phyloP scores from a whole-genome alignment of 2,888 invertebrate species.

The Sinhomidia bicolor region DNA sequence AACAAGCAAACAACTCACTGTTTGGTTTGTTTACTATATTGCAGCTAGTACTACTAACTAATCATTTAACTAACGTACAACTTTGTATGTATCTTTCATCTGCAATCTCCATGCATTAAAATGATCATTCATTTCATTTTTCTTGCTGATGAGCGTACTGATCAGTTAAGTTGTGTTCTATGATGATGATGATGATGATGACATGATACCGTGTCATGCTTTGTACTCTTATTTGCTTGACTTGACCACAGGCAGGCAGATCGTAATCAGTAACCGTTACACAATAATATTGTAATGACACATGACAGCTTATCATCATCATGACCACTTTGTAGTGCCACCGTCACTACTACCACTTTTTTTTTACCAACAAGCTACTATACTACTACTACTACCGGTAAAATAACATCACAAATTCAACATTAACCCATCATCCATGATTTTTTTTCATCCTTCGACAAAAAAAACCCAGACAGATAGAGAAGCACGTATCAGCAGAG shows the following conservation, averaged over 20 bases:
- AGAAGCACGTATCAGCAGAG: too few species aligned
- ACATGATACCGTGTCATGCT: background rate
- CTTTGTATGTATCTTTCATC: too few species aligned
- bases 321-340: slow-evolving; percentile 43
- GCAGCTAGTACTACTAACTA: too few species aligned
- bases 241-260: slow-evolving; percentile 61
- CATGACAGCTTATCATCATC: slow-evolving; percentile 70
- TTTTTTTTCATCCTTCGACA: background rate
- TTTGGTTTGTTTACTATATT: slow-evolving; percentile 7
- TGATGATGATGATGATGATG: too few species aligned
- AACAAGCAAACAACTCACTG: background rate
- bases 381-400: slow-evolving; percentile 24
- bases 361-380: background rate
- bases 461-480: too few species aligned
- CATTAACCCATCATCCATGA: background rate
- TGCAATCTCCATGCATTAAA: slow-evolving; percentile 19
- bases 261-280: slow-evolving; percentile 69
- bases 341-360: slow-evolving; percentile 20
- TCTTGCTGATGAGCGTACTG: background rate
- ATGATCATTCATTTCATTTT: slow-evolving; percentile 28
- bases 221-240: slow-evolving; percentile 1
- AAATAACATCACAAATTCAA: slow-evolving; percentile 1
- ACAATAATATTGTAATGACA: slow-evolving; percentile 68
- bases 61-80: background rate
- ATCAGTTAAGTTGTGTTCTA: slow-evolving; percentile 33